A percentile compares a stretch with the other conserved stretches of the same genome.
Evolutionary conservation across 2,113 vertebrate genomes (phyloP).

Genomic region (Madoqua kirkii): DNA sequence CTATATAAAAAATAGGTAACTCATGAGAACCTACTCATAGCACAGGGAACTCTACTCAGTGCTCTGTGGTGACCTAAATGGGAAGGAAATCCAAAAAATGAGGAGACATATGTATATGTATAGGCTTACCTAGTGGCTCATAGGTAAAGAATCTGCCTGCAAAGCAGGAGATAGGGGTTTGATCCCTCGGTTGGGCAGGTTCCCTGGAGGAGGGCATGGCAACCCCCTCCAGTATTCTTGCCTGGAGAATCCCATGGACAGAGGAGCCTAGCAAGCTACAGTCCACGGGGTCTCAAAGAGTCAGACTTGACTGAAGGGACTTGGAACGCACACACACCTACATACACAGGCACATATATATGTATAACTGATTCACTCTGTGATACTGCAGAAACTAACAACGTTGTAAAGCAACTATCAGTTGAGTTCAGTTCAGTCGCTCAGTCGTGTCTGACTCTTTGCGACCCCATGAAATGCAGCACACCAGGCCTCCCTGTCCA

Average conservation of each 20-base stretch:
- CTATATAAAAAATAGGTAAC: neutral
- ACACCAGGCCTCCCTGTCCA: no score
- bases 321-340: neutral
- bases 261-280: neutral
- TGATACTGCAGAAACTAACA: neutral
- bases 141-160: neutral
- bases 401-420: neutral
- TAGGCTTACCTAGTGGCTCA: neutral
- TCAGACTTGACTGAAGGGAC: accelerated
- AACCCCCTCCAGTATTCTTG: neutral
- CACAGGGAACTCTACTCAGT: neutral
- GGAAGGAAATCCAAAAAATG: neutral
- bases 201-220: neutral
- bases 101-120: neutral
- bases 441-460: no score
- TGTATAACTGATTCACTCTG: neutral
- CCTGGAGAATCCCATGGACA: neutral
- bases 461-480: no score
- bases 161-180: neutral
- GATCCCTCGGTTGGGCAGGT: neutral
- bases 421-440: no score
- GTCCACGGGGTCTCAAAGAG: neutral
- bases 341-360: neutral
- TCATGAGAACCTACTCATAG: neutral
- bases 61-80: neutral